Percentiles rank a stretch among this genome's conserved stretches.
Evolutionary conservation across 2,797 vertebrate genomes (phyloP).

Genomic region (Hoplostethus atlanticus): DNA sequence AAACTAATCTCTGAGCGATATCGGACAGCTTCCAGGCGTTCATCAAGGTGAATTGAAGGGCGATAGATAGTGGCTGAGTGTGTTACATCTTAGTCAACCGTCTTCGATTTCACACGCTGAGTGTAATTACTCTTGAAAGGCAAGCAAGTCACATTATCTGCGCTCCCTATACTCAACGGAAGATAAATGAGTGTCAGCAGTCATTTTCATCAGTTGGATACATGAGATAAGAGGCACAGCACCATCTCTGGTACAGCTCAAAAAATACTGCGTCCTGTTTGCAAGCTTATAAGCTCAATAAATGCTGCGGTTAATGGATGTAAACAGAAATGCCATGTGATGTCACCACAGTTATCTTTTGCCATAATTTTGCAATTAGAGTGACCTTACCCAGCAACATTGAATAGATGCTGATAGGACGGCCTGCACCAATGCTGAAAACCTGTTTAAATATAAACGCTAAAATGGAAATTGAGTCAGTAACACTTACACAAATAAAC

Average conservation of each 20-base stretch:
- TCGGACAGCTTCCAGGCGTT: constrained; percentile 26
- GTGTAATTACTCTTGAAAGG: constrained; percentile 45
- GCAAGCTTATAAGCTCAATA: constrained; percentile 8
- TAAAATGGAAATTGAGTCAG: too few species aligned
- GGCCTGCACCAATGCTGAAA: too few species aligned
- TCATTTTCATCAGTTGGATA: constrained; percentile 11
- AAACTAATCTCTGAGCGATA: constrained; percentile 28
- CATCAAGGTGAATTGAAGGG: constrained; percentile 51
- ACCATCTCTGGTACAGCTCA: not conserved
- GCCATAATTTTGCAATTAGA: not conserved
- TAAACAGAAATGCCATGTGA: constrained; percentile 6
- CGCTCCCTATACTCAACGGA: constrained; percentile 9
- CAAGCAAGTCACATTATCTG: constrained; percentile 30
- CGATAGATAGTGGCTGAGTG: constrained; percentile 32
- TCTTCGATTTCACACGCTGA: constrained; percentile 31
- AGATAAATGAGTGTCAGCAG: constrained; percentile 25
- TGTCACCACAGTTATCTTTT: constrained; percentile 1
- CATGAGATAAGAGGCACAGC: not conserved
- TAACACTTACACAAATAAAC: too few species aligned
- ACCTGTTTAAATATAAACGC: too few species aligned
- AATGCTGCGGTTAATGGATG: constrained; percentile 27
- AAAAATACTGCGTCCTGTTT: constrained; percentile 9
- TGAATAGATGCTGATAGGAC: too few species aligned
- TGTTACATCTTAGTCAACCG: constrained; percentile 39
- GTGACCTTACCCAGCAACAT: too few species aligned